Conservation (phyloP, 1,140 invertebrate species). For the Marisa cornuarietis region DNA sequence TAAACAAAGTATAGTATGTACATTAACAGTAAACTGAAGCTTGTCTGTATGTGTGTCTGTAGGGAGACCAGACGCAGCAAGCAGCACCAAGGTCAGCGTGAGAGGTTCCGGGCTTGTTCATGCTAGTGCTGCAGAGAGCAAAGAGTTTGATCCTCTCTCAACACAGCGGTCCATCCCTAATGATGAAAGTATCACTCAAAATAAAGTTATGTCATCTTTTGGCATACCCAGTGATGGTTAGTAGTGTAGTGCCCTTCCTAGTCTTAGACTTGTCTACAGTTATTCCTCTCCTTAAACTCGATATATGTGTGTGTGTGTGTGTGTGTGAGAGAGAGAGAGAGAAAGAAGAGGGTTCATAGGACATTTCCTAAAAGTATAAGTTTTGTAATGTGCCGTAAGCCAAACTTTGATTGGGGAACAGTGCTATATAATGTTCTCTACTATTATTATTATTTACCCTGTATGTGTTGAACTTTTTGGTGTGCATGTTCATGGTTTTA, state of each 20-base stretch:
- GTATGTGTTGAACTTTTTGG: no score
- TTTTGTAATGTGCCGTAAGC: not conserved
- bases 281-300: no score
- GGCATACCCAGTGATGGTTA: slow-evolving; percentile 48
- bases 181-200: slow-evolving; percentile 46
- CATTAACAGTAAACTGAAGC: not conserved
- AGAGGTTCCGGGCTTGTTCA: slow-evolving; percentile 3
- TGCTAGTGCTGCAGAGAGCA: slow-evolving; percentile 42
- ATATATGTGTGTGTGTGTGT: not conserved
- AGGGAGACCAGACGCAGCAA: not conserved
- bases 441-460: no score
- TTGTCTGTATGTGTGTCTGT: not conserved
- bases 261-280: no score
- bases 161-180: slow-evolving; percentile 37
- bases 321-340: slow-evolving; percentile 3
- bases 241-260: not conserved
- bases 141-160: slow-evolving; percentile 61
- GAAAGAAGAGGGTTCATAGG: no score
- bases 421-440: no score
- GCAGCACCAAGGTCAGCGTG: not conserved
- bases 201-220: slow-evolving; percentile 60
- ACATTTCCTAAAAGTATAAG: not conserved
- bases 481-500: no score
- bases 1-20: not conserved
- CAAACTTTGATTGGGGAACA: no score